phyloP scores from a whole-genome alignment of 1,140 invertebrate species.

The Eurytemora carolleeae region DNA sequence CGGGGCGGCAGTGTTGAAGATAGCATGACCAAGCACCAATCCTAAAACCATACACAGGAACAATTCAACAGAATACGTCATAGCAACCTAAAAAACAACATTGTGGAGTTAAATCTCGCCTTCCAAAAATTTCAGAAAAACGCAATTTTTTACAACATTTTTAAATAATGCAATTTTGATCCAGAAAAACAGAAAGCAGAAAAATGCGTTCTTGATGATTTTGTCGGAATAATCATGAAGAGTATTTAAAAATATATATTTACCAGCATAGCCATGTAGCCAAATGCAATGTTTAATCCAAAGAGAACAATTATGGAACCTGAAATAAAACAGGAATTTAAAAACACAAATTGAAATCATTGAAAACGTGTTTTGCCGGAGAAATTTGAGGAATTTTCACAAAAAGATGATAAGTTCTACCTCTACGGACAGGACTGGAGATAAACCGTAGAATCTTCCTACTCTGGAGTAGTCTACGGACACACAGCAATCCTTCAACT shows the following conservation, averaged over 20 bases:
- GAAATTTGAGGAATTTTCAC: too few relatives aligned
- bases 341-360: too few relatives aligned
- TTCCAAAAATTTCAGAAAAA: too few relatives aligned
- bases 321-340: not conserved
- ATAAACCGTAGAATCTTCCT: not conserved
- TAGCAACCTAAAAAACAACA: slow-evolving; percentile 7
- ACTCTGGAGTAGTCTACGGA: not conserved
- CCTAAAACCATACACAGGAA: slow-evolving; percentile 11
- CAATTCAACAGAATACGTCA: slow-evolving; percentile 14
- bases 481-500: not conserved
- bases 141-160: too few relatives aligned
- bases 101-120: too few relatives aligned
- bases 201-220: too few relatives aligned
- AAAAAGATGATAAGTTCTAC: too few relatives aligned
- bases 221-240: too few relatives aligned
- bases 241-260: too few relatives aligned
- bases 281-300: slow-evolving; percentile 9
- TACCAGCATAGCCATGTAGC: slow-evolving; percentile 13
- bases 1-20: slow-evolving; percentile 8
- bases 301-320: slow-evolving; percentile 2
- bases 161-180: too few relatives aligned
- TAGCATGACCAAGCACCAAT: slow-evolving; percentile 4
- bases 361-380: too few relatives aligned
- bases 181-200: too few relatives aligned
- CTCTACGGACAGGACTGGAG: not conserved